Conservation (phyloP, 1,140 invertebrate genomes). For the Oedothorax gibbosus region DNA sequence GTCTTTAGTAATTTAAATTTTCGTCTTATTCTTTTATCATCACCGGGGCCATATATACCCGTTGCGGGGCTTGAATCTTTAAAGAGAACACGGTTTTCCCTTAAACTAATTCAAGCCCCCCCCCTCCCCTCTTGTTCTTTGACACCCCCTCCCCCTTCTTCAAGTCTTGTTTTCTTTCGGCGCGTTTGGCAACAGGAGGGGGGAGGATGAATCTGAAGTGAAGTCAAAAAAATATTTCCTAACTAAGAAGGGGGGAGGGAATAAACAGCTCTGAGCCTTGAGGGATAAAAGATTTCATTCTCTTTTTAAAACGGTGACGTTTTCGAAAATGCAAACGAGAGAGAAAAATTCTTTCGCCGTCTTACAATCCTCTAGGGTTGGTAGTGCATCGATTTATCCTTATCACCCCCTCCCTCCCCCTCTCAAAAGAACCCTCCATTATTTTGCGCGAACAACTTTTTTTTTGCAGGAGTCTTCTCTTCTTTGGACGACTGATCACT, state of each 20-base stretch:
- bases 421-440: constrained; percentile 49
- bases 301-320: constrained; percentile 24
- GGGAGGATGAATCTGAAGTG: neutral
- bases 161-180: constrained; percentile 33
- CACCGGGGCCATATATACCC: neutral
- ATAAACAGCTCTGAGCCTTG: neutral
- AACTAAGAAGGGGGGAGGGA: too few species aligned
- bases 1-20: constrained; percentile 60
- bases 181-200: constrained; percentile 1
- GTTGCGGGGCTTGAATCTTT: constrained; percentile 29
- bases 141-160: neutral
- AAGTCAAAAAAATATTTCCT: too few species aligned
- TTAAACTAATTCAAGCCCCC: constrained; percentile 15
- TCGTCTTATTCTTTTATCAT: constrained; percentile 57
- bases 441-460: constrained; percentile 46
- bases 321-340: constrained; percentile 34
- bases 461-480: constrained; percentile 26
- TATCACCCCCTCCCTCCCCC: constrained; percentile 16
- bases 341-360: constrained; percentile 48
- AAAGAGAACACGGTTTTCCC: constrained; percentile 40
- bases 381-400: constrained; percentile 29
- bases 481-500: neutral
- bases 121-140: constrained; percentile 21
- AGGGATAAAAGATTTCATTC: constrained; percentile 52
- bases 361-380: constrained; percentile 49